These are phyloP conservation scores for Thamnophis elegans DNA, from an alignment of 2,797 vertebrate species.

Conservation along the genomic window DNA sequence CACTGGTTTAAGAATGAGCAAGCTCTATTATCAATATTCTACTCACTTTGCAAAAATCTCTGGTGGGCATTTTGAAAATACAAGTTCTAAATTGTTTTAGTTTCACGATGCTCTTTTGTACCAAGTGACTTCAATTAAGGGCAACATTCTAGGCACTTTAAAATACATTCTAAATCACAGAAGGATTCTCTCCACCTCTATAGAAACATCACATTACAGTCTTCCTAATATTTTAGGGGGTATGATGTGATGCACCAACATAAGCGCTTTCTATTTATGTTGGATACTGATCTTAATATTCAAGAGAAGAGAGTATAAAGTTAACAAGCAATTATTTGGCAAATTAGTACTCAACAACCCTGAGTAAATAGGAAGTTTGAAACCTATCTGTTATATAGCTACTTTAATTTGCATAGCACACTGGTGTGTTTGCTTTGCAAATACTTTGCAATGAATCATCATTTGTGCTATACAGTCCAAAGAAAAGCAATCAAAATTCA, in stretches of 20 bases:
- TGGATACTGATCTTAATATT: slow-evolving; percentile 77
- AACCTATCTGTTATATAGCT: slow-evolving; percentile 83
- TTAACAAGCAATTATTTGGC: slow-evolving; percentile 84
- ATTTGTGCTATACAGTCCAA: slow-evolving; percentile 84
- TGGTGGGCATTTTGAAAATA: slow-evolving; percentile 33
- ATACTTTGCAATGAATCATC: slow-evolving; percentile 85
- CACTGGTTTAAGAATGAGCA: not conserved
- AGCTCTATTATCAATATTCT: slow-evolving; percentile 12
- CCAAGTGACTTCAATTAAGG: slow-evolving; percentile 20
- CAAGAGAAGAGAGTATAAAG: slow-evolving; percentile 79
- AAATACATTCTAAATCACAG: slow-evolving; percentile 8
- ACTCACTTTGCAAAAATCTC: not conserved
- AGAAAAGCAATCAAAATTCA: slow-evolving; percentile 86
- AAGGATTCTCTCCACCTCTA: not conserved
- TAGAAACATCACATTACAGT: slow-evolving; percentile 53
- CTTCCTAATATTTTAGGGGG: slow-evolving; percentile 70
- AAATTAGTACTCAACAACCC: slow-evolving; percentile 82
- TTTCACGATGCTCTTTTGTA: slow-evolving; percentile 14
- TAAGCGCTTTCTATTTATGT: slow-evolving; percentile 78
- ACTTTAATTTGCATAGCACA: slow-evolving; percentile 83
- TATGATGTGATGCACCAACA: slow-evolving; percentile 66
- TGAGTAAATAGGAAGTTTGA: slow-evolving; percentile 83
- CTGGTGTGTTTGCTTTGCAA: slow-evolving; percentile 85
- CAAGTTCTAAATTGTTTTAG: slow-evolving; percentile 20
- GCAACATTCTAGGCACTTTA: slow-evolving; percentile 23